Base-by-base conservation (phyloP, 1,140 invertebrate species). In the Pogonomyrmex californicus region DNA sequence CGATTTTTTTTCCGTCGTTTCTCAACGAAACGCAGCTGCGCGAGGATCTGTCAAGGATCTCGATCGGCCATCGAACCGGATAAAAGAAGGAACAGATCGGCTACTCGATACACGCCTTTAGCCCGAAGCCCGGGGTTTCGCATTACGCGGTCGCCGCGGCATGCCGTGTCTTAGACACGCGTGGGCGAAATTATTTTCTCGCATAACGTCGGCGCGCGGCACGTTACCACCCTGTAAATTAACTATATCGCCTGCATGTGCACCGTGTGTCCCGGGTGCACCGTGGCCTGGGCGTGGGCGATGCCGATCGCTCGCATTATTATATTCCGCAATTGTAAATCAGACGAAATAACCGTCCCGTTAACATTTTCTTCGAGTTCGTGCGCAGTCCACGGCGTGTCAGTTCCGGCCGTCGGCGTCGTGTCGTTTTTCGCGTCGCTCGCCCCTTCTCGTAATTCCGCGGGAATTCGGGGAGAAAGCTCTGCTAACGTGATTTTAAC, bases 141-240 rank as follows among this genome's bases (percentile, higher is more conserved):
- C 62, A 85, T 56, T 82, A 54, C 83, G 49, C n/a, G 73, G n/a
- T 75, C 9, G n/a, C 10, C 14, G 17, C 49, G 70, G 51, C 54
- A 38, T 73, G 41, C 73, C 44, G 51, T 63, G 30, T 44, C 63
- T 66, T 66, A 66, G 51, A 60, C 71, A 12, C n/a, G 85, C 58
- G 91, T 92, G 76, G 91, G 91, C 83, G 86, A 87, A 85, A 90
- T 90, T 86, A 90, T 92, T 92, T 89, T 90, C 83, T 89, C 85
- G 86, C 54, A 90, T 60, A 76, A 60, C 36, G 33, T 54, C n/a
- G n/a, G 60, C 17, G 9, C 38, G 60, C 70, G 30, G 51, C 63
- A 86, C 60, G 71, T 90, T 92, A 87, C 90, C 90, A 92, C 88
- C 87, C 90, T 75, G 88, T 92, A 92, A 92, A 92, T 92, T 92